These are phyloP conservation scores for Doris montereyensis DNA, from an alignment of 2,888 invertebrate species.

Conservation along the genomic window DNA sequence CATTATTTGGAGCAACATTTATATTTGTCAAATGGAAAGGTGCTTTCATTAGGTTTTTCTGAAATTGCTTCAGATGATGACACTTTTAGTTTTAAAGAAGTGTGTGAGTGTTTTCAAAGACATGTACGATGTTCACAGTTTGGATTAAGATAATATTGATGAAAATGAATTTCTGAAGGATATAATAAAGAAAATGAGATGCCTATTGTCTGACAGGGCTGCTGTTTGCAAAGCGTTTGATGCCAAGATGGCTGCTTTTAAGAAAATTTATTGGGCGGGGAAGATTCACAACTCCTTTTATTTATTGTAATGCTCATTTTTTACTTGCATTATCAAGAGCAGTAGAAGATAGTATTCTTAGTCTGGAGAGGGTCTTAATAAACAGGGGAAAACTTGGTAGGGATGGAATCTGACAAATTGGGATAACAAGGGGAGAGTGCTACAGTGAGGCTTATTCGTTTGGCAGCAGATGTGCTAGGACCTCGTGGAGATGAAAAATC, in stretches of 20 bases:
- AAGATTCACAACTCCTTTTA: neutral
- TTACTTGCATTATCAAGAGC: neutral
- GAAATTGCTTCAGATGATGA: neutral
- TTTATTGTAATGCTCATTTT: neutral
- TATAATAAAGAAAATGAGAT: neutral
- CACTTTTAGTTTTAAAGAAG: no score
- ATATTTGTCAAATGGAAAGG: neutral
- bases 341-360: neutral
- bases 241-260: neutral
- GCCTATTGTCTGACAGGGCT: neutral
- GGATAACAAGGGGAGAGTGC: no score
- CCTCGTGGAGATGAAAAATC: neutral
- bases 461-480: conserved; percentile 4
- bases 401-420: no score
- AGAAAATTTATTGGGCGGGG: neutral
- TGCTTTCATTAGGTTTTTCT: neutral
- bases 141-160: neutral
- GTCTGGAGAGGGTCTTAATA: no score
- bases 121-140: no score
- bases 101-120: no score
- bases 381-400: no score
- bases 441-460: no score
- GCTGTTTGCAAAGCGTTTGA: neutral
- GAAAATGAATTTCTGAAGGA: neutral
- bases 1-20: neutral